Conservation (phyloP, 2,888 invertebrate genomes). For the Drosophila mimica region DNA sequence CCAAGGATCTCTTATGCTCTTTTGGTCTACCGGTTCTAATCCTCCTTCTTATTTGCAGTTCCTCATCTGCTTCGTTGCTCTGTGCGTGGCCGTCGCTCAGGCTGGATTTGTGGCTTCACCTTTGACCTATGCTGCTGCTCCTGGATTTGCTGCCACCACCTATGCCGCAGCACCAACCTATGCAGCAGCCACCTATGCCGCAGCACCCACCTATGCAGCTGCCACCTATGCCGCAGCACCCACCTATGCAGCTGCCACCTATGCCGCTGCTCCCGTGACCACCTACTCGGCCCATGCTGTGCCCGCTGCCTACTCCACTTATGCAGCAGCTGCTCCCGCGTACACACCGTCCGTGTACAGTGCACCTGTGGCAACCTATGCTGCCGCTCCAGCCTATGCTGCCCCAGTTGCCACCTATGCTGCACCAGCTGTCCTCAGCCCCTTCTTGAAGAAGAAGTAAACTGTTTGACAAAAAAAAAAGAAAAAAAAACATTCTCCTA, state of each 20-base stretch:
- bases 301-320: conserved; percentile 59
- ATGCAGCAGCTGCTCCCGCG: conserved; percentile 53
- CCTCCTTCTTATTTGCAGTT: conserved; percentile 53
- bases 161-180: conserved; percentile 51
- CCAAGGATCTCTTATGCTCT: not conserved
- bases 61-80: conserved; percentile 80
- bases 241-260: conserved; percentile 47
- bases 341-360: conserved; percentile 53
- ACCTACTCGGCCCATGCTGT: conserved; percentile 52
- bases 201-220: conserved; percentile 48
- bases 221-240: conserved; percentile 61
- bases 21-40: conserved; percentile 20
- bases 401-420: conserved; percentile 66
- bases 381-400: conserved; percentile 55
- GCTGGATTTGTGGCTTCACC: conserved; percentile 71
- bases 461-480: not conserved
- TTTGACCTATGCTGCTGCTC: conserved; percentile 59
- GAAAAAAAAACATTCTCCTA: too few species aligned
- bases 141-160: conserved; percentile 44
- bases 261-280: conserved; percentile 55
- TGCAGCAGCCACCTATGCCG: conserved; percentile 14
- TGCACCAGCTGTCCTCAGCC: conserved; percentile 66
- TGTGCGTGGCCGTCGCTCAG: conserved; percentile 79
- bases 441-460: conserved; percentile 77
- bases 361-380: conserved; percentile 58